Evolutionary conservation across 1,140 invertebrate species (phyloP).

Genomic region (Aphaenogaster rudis): DNA sequence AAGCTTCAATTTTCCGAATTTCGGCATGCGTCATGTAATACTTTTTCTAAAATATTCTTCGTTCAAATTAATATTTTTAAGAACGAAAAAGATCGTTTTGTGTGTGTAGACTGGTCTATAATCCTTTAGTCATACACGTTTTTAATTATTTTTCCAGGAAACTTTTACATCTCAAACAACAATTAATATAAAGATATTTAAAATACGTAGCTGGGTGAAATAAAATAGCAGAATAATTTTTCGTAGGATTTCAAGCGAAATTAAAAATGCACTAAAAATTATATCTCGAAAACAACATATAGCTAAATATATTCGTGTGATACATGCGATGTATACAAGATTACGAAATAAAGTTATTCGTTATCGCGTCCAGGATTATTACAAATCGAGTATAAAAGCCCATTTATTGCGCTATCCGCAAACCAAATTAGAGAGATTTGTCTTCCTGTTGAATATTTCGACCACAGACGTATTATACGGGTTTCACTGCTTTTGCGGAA

Average conservation of each 20-base stretch:
- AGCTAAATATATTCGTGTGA: neutral
- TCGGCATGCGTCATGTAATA: neutral
- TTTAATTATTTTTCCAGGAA: neutral
- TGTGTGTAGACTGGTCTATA: neutral
- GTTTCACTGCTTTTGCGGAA: neutral
- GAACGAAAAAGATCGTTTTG: neutral
- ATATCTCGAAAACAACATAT: neutral
- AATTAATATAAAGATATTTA: neutral
- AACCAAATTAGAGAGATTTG: constrained; percentile 26
- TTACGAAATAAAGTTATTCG: constrained; percentile 23
- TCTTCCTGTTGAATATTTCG: constrained; percentile 2
- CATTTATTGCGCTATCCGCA: neutral
- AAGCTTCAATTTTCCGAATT: neutral
- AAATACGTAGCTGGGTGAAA: neutral
- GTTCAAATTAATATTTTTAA: neutral
- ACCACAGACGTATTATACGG: neutral
- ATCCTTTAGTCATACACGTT: neutral
- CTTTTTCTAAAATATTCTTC: neutral
- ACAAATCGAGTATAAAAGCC: constrained; percentile 10
- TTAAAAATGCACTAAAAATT: neutral
- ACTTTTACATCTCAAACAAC: neutral
- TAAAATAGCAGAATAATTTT: neutral
- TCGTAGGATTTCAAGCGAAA: neutral
- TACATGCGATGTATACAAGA: neutral
- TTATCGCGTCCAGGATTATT: neutral